Evolutionary conservation across 2,797 vertebrate species (phyloP), one percentile per base, ranked within the genome.

Genomic region (Sebastes kiyomatsui): DNA sequence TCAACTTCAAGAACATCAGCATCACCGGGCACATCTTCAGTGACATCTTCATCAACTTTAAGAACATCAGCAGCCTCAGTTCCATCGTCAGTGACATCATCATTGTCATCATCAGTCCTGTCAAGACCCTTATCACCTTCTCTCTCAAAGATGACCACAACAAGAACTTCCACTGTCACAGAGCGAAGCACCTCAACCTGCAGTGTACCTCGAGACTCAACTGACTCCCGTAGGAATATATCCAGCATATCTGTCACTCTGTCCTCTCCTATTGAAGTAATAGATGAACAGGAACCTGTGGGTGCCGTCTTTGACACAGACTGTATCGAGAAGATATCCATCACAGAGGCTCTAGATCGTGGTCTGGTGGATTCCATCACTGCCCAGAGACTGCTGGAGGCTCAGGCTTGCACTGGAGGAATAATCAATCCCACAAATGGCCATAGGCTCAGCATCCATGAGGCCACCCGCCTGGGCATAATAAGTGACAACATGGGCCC

Each of bases 291-390:
- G 22, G 96, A 93, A 89, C 98, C 98, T 20, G 97, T 99, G n/a
- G 98, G 98, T 14, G 98, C 97, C 79, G 96, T 99, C 89, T 99
- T 99, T 91, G 97, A 99, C 93, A 97, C 96, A 0, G 97, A 99
- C 58, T 96, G 92, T 75, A 69, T 98, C 55, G 97, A 99, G 88
- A 99, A 99, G 83, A 97, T 99, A 87, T 96, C 97, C 1, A 94
- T 99, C 72, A 93, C 91, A 0, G 97, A 98, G 83, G 97, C 97
- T 11, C 92, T 97, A 42, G 95, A 97, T 82, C 92, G 97, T 65
- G 97, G 96, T 80, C 96, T 99, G 0, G 92, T 99, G 22, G 99
- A 99, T 81, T 96, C 96, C 60, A 98, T 99, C 91, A 98, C 98
- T 0, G 97, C 96, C 1, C 98, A 98, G 83, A 96, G 98, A 72